Conservation (phyloP, 2,113 vertebrate genomes). For the Okapia johnstoni region DNA sequence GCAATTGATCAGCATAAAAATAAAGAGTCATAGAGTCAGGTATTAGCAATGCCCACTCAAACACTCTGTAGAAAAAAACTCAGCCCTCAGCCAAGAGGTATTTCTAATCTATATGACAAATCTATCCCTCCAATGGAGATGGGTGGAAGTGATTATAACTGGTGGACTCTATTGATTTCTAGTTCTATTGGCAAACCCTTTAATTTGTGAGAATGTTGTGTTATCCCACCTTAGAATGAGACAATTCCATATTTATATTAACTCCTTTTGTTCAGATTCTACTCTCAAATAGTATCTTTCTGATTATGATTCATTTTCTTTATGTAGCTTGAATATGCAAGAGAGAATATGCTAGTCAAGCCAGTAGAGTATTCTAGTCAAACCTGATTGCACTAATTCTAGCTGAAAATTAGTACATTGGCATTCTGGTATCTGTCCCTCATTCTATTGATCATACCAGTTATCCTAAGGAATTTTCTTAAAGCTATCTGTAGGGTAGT, state of each 20-base stretch:
- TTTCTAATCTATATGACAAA: not conserved
- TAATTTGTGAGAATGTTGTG: not conserved
- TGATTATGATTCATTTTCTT: not conserved
- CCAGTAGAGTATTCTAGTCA: not conserved
- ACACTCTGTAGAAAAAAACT: not conserved
- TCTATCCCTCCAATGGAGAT: not conserved
- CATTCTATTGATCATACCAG: not conserved
- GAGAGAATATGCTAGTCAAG: not conserved
- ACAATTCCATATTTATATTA: not conserved
- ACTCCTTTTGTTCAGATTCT: not conserved
- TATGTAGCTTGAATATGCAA: not conserved
- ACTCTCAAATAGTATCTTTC: not conserved
- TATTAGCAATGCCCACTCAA: not conserved
- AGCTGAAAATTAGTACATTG: not conserved
- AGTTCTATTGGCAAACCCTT: not conserved
- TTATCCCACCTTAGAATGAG: not conserved
- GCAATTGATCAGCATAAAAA: not conserved
- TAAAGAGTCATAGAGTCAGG: not conserved
- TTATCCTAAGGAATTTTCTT: not conserved
- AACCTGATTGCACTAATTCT: not conserved
- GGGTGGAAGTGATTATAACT: not conserved
- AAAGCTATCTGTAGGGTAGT: not conserved
- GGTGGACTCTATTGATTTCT: not conserved
- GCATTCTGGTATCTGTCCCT: not conserved
- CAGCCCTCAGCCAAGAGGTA: not conserved